A percentile compares a stretch with the other conserved stretches of the same genome.
Conservation (phyloP, 2,797 vertebrate genomes). For the Anas georgica region DNA sequence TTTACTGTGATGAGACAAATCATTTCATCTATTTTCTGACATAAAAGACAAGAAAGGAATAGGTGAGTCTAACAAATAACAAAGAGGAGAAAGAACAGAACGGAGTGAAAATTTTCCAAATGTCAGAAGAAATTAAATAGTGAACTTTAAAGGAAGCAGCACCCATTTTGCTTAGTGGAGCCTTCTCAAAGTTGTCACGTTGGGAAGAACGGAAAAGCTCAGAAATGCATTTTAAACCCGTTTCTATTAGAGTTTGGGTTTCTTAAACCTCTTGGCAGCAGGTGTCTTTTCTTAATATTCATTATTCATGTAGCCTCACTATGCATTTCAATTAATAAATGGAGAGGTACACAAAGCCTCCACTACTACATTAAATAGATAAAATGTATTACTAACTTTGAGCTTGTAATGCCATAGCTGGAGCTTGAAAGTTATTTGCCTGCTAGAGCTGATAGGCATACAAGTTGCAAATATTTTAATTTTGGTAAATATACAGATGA, state of each 20-base stretch:
- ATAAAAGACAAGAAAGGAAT: conserved; percentile 22
- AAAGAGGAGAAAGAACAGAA: conserved; percentile 28
- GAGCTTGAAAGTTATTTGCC: neutral
- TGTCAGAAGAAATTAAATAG: conserved; percentile 46
- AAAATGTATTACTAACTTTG: conserved; percentile 13
- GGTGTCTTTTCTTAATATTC: conserved; percentile 44
- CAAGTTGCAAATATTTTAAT: neutral
- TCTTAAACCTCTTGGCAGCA: conserved; percentile 35
- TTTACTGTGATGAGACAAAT: conserved; percentile 39
- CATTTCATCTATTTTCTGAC: conserved; percentile 53
- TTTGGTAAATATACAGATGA: conserved; percentile 3
- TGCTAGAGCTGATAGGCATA: neutral
- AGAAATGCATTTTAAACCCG: conserved; percentile 17
- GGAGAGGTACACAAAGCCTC: neutral
- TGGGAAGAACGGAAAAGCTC: conserved; percentile 35
- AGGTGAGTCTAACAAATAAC: conserved; percentile 21
- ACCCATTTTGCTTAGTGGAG: neutral
- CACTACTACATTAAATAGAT: neutral
- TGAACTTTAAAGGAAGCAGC: conserved; percentile 23
- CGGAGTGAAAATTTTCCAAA: conserved; percentile 35
- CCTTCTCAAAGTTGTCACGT: conserved; percentile 25
- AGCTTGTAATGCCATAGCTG: neutral
- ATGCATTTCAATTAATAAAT: conserved; percentile 24
- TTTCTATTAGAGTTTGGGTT: conserved; percentile 30
- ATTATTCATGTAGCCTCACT: conserved; percentile 40